Evolutionary conservation across 2,797 vertebrate species (phyloP).

Genomic region (Setipinna tenuifilis): DNA sequence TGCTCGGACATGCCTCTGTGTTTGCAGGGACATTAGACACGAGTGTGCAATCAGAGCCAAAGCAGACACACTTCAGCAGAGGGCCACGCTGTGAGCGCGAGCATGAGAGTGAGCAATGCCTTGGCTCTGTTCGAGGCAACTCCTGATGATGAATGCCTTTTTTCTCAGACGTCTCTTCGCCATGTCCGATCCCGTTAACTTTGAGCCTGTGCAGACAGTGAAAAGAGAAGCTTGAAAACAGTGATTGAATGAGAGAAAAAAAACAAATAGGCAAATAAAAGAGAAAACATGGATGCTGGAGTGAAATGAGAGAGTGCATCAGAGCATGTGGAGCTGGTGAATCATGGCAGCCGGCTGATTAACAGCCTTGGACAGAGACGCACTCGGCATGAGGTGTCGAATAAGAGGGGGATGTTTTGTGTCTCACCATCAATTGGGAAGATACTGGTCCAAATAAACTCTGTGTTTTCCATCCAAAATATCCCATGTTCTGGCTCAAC

Average conservation of each 20-base stretch:
- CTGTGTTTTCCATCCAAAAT: not conserved
- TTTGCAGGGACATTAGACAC: constrained; percentile 29
- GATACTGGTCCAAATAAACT: not conserved
- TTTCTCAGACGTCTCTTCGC: not conserved
- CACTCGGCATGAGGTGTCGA: not conserved
- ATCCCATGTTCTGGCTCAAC: not conserved
- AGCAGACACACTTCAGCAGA: not conserved
- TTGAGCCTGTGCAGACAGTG: constrained; percentile 17
- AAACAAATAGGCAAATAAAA: constrained; percentile 3
- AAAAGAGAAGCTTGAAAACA: not conserved
- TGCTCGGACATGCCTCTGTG: not conserved
- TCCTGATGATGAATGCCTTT: not conserved
- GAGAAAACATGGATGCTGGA: not conserved
- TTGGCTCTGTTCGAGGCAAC: not conserved
- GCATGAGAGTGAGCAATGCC: not conserved
- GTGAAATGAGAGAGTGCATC: not conserved
- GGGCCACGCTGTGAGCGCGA: not conserved
- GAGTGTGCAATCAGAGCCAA: constrained; percentile 5
- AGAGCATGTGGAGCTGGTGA: not conserved
- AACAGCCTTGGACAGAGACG: not conserved
- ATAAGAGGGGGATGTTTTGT: not conserved
- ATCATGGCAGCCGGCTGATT: not conserved
- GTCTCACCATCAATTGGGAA: not conserved
- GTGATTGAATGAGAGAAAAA: not conserved
- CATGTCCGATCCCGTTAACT: constrained; percentile 13